These are phyloP conservation scores for Palythoa caribaeorum DNA, from an alignment of 92 coral and sea anemone genomes.

Conservation along the genomic window DNA sequence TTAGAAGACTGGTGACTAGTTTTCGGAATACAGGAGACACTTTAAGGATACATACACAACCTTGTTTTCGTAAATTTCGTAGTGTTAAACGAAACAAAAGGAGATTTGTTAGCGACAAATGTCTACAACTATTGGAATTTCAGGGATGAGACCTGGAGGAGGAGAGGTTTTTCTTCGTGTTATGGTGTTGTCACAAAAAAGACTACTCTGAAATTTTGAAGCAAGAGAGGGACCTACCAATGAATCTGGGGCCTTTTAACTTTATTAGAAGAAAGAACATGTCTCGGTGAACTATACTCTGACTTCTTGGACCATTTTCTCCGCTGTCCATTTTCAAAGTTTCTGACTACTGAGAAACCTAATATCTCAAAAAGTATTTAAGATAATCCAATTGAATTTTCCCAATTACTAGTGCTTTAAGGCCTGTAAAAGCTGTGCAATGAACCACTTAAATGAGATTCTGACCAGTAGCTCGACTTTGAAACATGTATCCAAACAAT, in stretches of 20 bases:
- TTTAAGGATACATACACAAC: too few relatives aligned
- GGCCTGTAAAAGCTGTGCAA: conserved; percentile 17
- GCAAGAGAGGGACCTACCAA: too few relatives aligned
- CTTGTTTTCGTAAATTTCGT: too few relatives aligned
- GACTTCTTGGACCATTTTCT: conserved; percentile 46
- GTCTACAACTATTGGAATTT: too few relatives aligned
- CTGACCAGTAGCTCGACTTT: conserved; percentile 15
- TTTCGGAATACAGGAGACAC: too few relatives aligned
- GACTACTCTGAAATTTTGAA: too few relatives aligned
- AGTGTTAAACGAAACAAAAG: too few relatives aligned
- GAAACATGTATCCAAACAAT: conserved; percentile 43
- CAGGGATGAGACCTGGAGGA: too few relatives aligned
- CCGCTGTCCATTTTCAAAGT: conserved; percentile 32
- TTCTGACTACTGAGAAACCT: conserved; percentile 52
- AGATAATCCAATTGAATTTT: conserved; percentile 40
- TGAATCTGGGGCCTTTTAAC: not conserved
- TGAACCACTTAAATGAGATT: conserved; percentile 43
- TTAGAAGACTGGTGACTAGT: too few relatives aligned
- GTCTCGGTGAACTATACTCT: conserved; percentile 33
- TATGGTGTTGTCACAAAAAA: too few relatives aligned
- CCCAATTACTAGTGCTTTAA: conserved; percentile 40
- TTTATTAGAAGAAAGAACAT: conserved; percentile 1
- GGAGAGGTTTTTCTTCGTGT: too few relatives aligned
- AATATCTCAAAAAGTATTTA: conserved; percentile 39
- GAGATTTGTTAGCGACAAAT: too few relatives aligned